These are phyloP conservation scores for Eulemur coronatus DNA, from an alignment of 2,797 vertebrate genomes.

Conservation along the genomic window DNA sequence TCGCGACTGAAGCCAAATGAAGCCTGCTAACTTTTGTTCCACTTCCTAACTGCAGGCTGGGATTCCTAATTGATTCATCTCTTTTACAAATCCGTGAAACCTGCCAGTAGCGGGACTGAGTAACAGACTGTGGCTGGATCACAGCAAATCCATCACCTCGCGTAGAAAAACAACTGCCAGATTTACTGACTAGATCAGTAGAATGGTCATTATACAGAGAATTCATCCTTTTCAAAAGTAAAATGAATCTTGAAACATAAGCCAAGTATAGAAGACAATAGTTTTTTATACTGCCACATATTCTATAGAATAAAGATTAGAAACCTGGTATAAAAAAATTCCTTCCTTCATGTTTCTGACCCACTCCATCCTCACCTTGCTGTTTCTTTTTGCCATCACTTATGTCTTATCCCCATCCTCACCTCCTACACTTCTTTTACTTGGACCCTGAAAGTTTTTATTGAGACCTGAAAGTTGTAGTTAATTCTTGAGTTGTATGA, in stretches of 20 bases:
- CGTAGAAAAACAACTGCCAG: constrained; percentile 14
- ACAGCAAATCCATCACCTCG: constrained; percentile 23
- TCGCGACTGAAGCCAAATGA: constrained; percentile 11
- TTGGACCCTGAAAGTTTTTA: background rate
- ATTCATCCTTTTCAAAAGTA: background rate
- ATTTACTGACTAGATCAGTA: background rate
- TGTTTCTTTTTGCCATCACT: background rate
- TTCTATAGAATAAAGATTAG: background rate
- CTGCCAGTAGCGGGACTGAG: background rate
- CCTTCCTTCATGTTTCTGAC: background rate
- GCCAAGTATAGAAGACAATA: background rate
- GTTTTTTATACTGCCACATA: background rate
- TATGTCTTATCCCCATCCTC: background rate
- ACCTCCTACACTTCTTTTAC: background rate
- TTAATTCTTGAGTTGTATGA: background rate
- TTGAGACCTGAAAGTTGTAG: background rate
- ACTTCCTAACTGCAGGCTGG: background rate
- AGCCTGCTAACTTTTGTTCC: background rate
- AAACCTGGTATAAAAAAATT: background rate
- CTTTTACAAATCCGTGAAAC: background rate
- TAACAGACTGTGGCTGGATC: background rate
- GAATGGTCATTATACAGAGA: background rate
- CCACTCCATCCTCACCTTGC: background rate
- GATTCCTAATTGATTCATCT: constrained; percentile 44
- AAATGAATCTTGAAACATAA: constrained; percentile 38